phyloP scores from a whole-genome alignment of 2,113 vertebrate genomes.

The Stegastes partitus region DNA sequence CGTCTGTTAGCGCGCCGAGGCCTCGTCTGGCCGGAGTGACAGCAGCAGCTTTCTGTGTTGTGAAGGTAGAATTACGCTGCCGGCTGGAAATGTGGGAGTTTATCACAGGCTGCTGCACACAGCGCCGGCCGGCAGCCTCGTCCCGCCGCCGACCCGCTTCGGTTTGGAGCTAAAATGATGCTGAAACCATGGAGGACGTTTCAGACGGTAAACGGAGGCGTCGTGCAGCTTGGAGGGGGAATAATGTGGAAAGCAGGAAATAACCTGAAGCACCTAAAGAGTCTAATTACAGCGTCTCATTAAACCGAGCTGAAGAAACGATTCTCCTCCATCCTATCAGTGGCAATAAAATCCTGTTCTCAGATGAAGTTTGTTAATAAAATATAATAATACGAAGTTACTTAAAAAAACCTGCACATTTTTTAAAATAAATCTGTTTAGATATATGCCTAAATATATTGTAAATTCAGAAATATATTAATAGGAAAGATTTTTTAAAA shows the following conservation, averaged over 20 bases:
- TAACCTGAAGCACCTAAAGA: conserved; percentile 45
- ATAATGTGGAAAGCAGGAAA: conserved; percentile 6
- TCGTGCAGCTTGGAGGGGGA: conserved; percentile 14
- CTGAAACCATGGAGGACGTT: conserved; percentile 37
- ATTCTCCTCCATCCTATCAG: too few species aligned
- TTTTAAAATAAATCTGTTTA: too few species aligned
- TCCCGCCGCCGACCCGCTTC: conserved; percentile 29
- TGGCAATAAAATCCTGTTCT: too few species aligned
- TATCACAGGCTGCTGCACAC: conserved; percentile 58
- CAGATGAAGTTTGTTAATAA: too few species aligned
- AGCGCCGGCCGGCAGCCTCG: conserved; percentile 42
- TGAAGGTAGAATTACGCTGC: conserved; percentile 59
- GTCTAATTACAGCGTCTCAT: conserved; percentile 17
- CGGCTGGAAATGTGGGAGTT: conserved; percentile 60
- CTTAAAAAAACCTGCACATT: too few species aligned
- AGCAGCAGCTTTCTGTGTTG: conserved; percentile 36
- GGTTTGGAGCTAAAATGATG: conserved; percentile 46
- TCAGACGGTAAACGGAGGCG: conserved; percentile 28
- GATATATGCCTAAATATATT: too few species aligned
- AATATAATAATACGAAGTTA: too few species aligned
- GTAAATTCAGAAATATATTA: too few species aligned
- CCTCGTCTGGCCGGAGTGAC: conserved; percentile 39
- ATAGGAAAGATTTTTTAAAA: too few species aligned
- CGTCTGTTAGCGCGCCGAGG: not conserved
- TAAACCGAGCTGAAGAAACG: not conserved